phyloP scores from a whole-genome alignment of 2,113 vertebrate genomes.

The Chrysochloris asiatica region DNA sequence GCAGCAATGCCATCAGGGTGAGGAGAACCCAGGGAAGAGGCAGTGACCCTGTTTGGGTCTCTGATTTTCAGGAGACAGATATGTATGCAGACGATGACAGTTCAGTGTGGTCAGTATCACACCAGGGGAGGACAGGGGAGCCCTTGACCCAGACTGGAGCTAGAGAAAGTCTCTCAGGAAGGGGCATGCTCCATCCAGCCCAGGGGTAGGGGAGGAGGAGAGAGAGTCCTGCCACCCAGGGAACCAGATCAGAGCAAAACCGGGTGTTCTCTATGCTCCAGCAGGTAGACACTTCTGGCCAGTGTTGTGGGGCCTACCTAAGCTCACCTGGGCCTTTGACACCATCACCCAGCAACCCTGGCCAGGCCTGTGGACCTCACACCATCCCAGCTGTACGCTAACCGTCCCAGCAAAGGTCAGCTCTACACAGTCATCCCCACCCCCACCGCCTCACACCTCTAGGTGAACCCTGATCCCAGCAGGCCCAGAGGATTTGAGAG shows the following conservation, averaged over 20 bases:
- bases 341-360: fast-evolving
- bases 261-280: fast-evolving
- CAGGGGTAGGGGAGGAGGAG: background rate
- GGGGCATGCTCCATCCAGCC: too few relatives aligned
- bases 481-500: background rate
- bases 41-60: background rate
- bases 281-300: background rate
- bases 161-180: background rate
- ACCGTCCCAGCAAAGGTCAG: background rate
- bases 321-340: background rate
- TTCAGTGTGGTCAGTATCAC: background rate
- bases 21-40: background rate
- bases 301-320: background rate
- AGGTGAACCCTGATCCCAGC: background rate
- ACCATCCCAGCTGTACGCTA: fast-evolving
- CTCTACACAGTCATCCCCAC: too few relatives aligned
- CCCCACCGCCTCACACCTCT: background rate
- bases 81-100: background rate
- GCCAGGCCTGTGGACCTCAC: background rate
- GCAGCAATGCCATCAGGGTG: background rate
- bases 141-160: too few relatives aligned
- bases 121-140: background rate
- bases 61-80: background rate
- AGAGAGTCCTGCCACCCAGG: background rate
- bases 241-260: background rate